Percentiles rank a stretch among this genome's conserved stretches.
phyloP scores from a whole-genome alignment of 2,888 invertebrate species.

The Melieria omissa region DNA sequence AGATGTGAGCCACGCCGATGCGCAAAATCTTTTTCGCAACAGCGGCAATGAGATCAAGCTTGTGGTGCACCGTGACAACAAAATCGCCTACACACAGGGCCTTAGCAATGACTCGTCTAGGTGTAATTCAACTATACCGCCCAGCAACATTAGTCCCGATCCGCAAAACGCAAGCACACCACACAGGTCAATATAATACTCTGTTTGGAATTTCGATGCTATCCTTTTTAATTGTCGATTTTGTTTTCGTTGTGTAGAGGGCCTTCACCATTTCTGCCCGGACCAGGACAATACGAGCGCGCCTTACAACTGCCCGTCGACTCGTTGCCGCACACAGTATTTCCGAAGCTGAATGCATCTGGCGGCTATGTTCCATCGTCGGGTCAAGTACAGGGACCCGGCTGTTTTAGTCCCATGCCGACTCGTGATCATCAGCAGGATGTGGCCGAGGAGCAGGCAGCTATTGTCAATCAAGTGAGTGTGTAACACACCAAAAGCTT shows the following conservation, averaged over 20 bases:
- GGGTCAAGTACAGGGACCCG: slow-evolving; percentile 41
- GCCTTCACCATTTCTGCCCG: slow-evolving; percentile 71
- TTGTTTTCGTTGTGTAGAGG: slow-evolving; percentile 49
- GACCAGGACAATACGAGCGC: slow-evolving; percentile 67
- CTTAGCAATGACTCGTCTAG: slow-evolving; percentile 69
- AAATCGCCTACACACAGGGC: slow-evolving; percentile 66
- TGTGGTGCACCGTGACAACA: slow-evolving; percentile 75
- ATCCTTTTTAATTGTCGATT: slow-evolving; percentile 1
- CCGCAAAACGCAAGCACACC: slow-evolving; percentile 54
- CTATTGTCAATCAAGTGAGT: slow-evolving; percentile 66
- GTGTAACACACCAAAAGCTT: background rate
- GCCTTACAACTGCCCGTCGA: slow-evolving; percentile 63
- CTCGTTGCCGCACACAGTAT: slow-evolving; percentile 70
- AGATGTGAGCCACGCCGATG: slow-evolving; percentile 89
- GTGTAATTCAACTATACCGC: slow-evolving; percentile 66
- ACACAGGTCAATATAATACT: slow-evolving; percentile 67
- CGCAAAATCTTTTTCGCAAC: slow-evolving; percentile 86
- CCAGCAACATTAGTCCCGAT: slow-evolving; percentile 53
- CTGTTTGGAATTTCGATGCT: background rate
- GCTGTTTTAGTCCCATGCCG: slow-evolving; percentile 64
- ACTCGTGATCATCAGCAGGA: slow-evolving; percentile 67
- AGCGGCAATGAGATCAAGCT: slow-evolving; percentile 82
- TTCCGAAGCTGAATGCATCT: slow-evolving; percentile 66
- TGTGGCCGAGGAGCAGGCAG: slow-evolving; percentile 64
- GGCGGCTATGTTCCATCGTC: slow-evolving; percentile 65